Base-by-base conservation (phyloP, 2,888 invertebrate genomes). In the Leuctra nigra region DNA sequence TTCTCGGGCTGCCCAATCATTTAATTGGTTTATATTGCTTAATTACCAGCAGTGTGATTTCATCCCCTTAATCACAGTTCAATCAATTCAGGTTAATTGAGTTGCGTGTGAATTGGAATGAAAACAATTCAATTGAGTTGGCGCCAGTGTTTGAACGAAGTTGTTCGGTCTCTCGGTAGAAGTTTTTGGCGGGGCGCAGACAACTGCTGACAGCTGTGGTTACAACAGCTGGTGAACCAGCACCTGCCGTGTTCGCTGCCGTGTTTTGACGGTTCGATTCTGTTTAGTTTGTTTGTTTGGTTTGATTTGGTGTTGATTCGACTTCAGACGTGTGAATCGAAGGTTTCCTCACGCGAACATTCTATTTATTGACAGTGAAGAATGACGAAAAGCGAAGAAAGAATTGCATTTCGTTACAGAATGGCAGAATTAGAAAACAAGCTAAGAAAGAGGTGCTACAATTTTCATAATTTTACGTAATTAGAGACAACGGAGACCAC, bases 381-480 rank as follows among this genome's bases (percentile, higher is more conserved):
- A 18, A 57, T 61, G 58, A 44, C 56, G 4, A 54, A 58, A 44
- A 38, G 58, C 23, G 53, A 54, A 3, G 58, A 59, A 23, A 56
- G 35, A 35, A 47, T 55, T n/a, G 52, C 35, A 36, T 56, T 59
- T 57, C 59, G 53, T 14, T 35, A 48, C 16, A 59, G 57, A 61
- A 59, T 59, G 41, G 48, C 59, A 22, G 56, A 57, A 20, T 54
- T 61, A 29, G 57, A 61, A 47, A 59, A 59, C 13, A 61, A 54
- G 48, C 38, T 61, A 24, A 57, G 57, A 48, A 59, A 55, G 59
- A 61, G 61, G 61, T 61, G 33, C 4, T 3, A 7, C 44, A n/a
- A 6, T 4, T 16, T 11, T 18, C 18, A 53, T 44, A 39, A 47
- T 55, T 38, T 11, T 13, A 35, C 39, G 3, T 23, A n/a, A 23